Base-by-base conservation (phyloP, 2,888 invertebrate genomes). In the Nomada goodeniana region DNA sequence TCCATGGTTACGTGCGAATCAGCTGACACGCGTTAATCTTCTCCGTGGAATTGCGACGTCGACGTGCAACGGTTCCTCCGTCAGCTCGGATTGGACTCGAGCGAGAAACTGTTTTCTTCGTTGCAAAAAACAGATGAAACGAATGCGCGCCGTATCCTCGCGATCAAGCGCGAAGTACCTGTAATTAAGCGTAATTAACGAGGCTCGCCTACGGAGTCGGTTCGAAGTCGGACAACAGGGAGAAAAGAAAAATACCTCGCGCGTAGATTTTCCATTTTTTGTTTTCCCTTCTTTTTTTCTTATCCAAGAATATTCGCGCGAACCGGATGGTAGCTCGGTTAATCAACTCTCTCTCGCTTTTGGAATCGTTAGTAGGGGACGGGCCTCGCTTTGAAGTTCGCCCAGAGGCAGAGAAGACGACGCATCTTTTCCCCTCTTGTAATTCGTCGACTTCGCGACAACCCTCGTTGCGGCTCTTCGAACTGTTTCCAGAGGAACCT, bases 1-100 rank as follows among this genome's bases (percentile, higher is more conserved):
- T 86, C 65, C 73, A 61, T 20, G 60, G 80, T 73, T 84, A 79
- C 79, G 65, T 80, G 76, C 44, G 83, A 86, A 86, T 88, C 81
- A 83, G 83, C 42, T 73, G 78, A 53, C 60, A 79, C 72, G 74
- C 64, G 83, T 84, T 89, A 83, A 89, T 89, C 85, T 71, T 29
- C 63, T 55, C 72, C 73, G 44, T n/a, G 59, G 61, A 70, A 70
- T 73, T 65, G 55, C 74, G 59, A n/a, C 26, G 2, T 13, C 26
- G 47, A 55, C 44, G 61, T 20, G 44, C 23, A 53, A 29, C 36
- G 5, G 23, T 47, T 47, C 29, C 10, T 20, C 20, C 5, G n/a
- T 3, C 72, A 9, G 47, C 44, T 63, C 61, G 7, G 11, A 4
- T 15, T 3, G 15, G 50, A 9, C 36, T 7, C 2, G 10, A 29